Percentiles rank a stretch among this genome's conserved stretches.
Conservation (phyloP, 2,888 invertebrate genomes). For the Noctua janthina region DNA sequence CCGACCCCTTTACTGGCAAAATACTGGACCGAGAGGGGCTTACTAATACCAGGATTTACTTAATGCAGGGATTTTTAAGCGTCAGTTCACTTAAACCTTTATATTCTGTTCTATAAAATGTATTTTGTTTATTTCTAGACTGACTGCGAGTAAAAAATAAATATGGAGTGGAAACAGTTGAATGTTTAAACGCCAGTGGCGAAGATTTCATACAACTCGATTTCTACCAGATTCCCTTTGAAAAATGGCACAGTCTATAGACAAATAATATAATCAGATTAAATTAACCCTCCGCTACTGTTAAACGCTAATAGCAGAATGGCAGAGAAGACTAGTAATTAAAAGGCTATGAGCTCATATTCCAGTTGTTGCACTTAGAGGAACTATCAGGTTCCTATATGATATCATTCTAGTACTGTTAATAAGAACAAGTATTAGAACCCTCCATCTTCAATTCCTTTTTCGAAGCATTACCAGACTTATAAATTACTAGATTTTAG, state of each 20-base stretch:
- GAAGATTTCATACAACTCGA: too few species aligned
- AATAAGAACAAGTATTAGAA: neutral
- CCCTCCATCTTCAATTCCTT: neutral
- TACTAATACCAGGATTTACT: conserved; percentile 57
- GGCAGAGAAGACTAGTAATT: neutral
- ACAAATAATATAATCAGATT: too few species aligned
- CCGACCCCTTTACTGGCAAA: conserved; percentile 35
- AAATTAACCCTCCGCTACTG: too few species aligned
- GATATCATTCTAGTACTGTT: neutral
- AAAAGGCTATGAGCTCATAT: neutral
- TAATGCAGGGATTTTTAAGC: conserved; percentile 56
- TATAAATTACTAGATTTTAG: neutral
- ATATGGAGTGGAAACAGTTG: neutral
- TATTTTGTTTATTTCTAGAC: conserved; percentile 16
- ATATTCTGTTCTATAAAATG: conserved; percentile 29
- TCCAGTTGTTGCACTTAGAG: neutral
- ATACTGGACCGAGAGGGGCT: conserved; percentile 41
- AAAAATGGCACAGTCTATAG: too few species aligned
- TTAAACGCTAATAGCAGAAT: neutral
- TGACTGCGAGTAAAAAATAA: neutral
- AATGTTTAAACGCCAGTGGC: neutral
- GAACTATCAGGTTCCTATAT: neutral
- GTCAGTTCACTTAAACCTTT: conserved; percentile 42
- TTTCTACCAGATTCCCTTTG: too few species aligned
- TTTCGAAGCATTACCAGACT: neutral